Evolutionary conservation across 2,888 invertebrate species (phyloP).

Genomic region (Pollenia amentaria): DNA sequence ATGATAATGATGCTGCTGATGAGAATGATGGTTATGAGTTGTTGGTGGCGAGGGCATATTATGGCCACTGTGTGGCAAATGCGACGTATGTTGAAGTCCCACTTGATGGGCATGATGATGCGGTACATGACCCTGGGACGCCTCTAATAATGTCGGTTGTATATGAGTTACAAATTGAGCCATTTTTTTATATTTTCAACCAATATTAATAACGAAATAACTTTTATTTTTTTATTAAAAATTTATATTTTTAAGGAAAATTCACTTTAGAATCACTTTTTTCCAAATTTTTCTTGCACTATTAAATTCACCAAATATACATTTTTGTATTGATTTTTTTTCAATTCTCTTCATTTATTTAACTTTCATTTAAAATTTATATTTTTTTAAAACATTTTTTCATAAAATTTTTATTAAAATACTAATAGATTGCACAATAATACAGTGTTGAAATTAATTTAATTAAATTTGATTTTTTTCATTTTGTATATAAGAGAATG

Average conservation of each 20-base stretch:
- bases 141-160: constrained; percentile 86
- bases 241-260: constrained; percentile 2
- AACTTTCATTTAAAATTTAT: background rate
- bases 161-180: constrained; percentile 87
- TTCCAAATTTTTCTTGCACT: constrained; percentile 16
- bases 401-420: background rate
- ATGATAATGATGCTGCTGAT: constrained; percentile 75
- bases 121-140: constrained; percentile 86
- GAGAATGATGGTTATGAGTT: constrained; percentile 80
- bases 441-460: constrained; percentile 6
- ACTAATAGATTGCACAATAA: background rate
- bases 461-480: constrained; percentile 42
- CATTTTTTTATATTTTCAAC: constrained; percentile 81
- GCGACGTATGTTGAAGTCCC: constrained; percentile 83
- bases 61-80: constrained; percentile 84
- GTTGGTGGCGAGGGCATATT: constrained; percentile 84
- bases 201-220: constrained; percentile 44
- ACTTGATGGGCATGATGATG: constrained; percentile 86
- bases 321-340: constrained; percentile 32
- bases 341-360: background rate
- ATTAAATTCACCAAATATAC: constrained; percentile 1
- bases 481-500: constrained; percentile 48
- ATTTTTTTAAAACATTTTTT: too few relatives aligned
- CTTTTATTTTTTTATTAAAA: constrained; percentile 8
- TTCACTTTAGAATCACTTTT: constrained; percentile 27